Conservation (phyloP, 2,113 vertebrate genomes). For the Proteles cristata region DNA sequence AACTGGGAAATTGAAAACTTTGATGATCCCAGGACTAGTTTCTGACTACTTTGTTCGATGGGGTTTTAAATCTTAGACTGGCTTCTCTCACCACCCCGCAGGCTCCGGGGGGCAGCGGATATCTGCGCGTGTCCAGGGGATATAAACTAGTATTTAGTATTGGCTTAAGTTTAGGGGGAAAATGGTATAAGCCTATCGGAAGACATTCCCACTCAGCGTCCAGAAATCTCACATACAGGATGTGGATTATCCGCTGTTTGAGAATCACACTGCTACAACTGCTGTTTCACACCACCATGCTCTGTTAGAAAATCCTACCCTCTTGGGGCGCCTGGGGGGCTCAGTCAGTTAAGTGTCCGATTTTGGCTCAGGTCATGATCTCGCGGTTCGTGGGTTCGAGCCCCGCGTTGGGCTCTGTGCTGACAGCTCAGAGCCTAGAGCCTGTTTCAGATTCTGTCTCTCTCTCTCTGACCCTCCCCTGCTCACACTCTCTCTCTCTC, state of each 20-base stretch:
- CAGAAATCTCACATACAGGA: fast-evolving
- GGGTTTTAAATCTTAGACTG: neutral
- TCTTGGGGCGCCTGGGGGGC: neutral
- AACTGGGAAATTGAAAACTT: neutral
- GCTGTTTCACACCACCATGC: fast-evolving
- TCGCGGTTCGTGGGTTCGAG: too few species aligned
- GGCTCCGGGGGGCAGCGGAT: fast-evolving
- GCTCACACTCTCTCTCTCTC: too few species aligned
- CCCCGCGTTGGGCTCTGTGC: too few species aligned
- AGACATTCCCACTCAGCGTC: fast-evolving
- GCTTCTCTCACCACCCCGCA: fast-evolving
- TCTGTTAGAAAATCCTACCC: neutral
- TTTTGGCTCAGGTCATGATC: too few species aligned
- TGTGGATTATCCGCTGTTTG: fast-evolving
- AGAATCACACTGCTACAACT: fast-evolving
- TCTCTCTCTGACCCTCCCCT: too few species aligned
- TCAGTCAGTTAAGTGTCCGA: too few species aligned
- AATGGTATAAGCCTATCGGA: fast-evolving
- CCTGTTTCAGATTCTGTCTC: too few species aligned
- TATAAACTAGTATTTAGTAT: neutral
- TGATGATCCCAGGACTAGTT: too few species aligned
- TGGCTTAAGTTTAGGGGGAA: neutral
- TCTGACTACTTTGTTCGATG: neutral
- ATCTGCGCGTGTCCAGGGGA: too few species aligned
- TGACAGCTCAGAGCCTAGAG: too few species aligned